Evolutionary conservation across 1,140 invertebrate genomes (phyloP), one percentile per base, ranked within the genome.

Genomic region (Atta colombica): DNA sequence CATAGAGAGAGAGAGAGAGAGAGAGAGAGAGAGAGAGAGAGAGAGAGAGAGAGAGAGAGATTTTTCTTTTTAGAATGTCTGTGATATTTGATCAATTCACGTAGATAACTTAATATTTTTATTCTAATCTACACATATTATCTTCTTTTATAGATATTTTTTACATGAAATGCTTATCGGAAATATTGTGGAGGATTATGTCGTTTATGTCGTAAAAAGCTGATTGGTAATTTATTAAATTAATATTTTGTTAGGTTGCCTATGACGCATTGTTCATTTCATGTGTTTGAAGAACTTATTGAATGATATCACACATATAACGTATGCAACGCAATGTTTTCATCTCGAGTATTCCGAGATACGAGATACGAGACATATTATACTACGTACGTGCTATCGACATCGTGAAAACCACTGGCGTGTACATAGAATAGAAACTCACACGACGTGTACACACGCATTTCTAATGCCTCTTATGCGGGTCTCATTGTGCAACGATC

Each of bases 401-500:
- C 80, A 53, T 77, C 71, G 14, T 90, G 78, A 85, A 85, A 89
- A 89, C 74, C 85, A 68, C 53, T 35, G 63, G 60, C 45, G 82
- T 68, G 35, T 74, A 74, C 63, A 72, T 87, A 80, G 88, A 35
- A 75, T 87, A 80, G 88, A 35, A 84, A 74, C 80, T 84, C 55
- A 74, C 80, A 74, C 25, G 60, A 66, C 75, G 78, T 49, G 75
- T 86, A 81, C 61, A 74, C 81, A 72, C 66, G 85, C 74, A 78
- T 69, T 78, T 63, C 78, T 90, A 87, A 87, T 90, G 53, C 78
- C 89, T 85, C 86, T 90, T 89, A 89, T 89, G 75, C 88, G 89
- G 88, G 85, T 89, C 61, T 89, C 63, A 90, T 89, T 90, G 88
- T 90, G 85, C 89, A 90, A 84, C 85, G 88, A 90, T 89, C 89